These are phyloP conservation scores for Melitaea cinxia DNA, from an alignment of 1,140 invertebrate genomes.

Conservation along the genomic window DNA sequence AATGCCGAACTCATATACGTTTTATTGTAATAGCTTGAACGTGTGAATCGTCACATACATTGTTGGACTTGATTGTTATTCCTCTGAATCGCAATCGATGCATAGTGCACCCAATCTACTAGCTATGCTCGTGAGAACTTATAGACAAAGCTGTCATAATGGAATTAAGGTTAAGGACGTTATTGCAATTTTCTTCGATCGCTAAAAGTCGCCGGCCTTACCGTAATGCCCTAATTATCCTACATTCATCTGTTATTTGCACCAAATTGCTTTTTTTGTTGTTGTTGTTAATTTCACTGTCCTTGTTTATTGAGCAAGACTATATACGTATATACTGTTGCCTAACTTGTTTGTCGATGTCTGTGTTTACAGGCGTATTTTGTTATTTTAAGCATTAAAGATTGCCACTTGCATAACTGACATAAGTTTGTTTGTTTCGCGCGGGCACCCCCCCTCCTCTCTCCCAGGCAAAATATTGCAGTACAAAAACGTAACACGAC, in stretches of 20 bases:
- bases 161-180: conserved; percentile 61
- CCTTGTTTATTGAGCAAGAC: not conserved
- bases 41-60: conserved; percentile 15
- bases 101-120: conserved; percentile 45
- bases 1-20: not conserved
- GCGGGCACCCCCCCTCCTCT: no score
- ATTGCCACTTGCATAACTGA: no score
- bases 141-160: conserved; percentile 40
- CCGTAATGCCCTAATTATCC: conserved; percentile 3
- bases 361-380: no score
- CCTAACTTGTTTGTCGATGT: no score
- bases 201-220: conserved; percentile 43
- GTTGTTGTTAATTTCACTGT: conserved; percentile 1
- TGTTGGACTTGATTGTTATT: conserved; percentile 20
- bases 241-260: conserved; percentile 4
- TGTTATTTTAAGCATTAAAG: no score
- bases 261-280: not conserved
- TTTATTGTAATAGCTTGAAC: not conserved
- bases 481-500: not conserved
- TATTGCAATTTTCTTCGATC: conserved; percentile 46
- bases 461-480: no score
- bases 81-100: conserved; percentile 26
- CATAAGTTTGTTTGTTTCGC: no score
- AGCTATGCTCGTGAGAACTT: conserved; percentile 37
- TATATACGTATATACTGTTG: not conserved